Conservation (phyloP, 2,113 vertebrate species). For the Lynx canadensis region DNA sequence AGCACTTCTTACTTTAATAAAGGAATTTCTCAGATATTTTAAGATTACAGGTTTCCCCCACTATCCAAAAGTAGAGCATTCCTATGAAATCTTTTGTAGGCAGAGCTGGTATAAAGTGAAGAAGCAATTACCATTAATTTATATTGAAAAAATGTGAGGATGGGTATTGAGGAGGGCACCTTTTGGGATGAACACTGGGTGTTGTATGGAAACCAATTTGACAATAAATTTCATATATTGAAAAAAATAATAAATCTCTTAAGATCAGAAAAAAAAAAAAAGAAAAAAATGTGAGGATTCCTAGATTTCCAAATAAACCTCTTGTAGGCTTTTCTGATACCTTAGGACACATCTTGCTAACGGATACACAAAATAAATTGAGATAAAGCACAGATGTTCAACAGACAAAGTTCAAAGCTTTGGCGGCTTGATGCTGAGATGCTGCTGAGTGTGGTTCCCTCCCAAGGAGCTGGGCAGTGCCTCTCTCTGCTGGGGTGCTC, state of each 20-base stretch:
- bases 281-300: background rate
- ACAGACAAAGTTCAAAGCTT: background rate
- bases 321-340: background rate
- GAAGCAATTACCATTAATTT: background rate
- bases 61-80: background rate
- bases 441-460: background rate
- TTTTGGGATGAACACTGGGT: too few species aligned
- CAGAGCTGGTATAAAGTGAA: background rate
- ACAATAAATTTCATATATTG: too few species aligned
- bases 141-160: background rate
- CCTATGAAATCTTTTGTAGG: background rate
- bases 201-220: too few species aligned
- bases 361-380: background rate
- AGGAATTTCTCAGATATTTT: slow-evolving; percentile 59
- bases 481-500: background rate
- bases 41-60: background rate
- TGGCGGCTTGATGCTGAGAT: background rate
- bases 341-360: background rate
- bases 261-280: too few species aligned
- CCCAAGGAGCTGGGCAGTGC: background rate
- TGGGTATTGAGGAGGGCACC: too few species aligned
- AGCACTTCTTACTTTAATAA: slow-evolving; percentile 14
- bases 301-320: background rate
- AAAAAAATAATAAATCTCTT: too few species aligned
- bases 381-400: background rate